Evolutionary conservation across 2,888 invertebrate genomes (phyloP).

Genomic region (Agriopis aurantiaria): DNA sequence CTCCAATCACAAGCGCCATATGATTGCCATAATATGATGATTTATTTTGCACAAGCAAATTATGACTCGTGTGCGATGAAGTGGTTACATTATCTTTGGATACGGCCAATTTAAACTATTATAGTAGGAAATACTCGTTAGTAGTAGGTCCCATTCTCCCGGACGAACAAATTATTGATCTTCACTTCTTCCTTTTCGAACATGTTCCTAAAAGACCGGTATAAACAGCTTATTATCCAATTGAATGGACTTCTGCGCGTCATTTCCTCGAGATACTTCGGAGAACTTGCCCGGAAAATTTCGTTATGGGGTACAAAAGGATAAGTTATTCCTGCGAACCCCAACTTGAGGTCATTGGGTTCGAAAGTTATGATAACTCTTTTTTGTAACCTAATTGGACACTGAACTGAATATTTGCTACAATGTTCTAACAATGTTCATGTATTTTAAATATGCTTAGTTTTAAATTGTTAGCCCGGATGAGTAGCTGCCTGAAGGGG

Average conservation of each 20-base stretch:
- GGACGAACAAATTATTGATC: conserved; percentile 7
- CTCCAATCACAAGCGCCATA: no score
- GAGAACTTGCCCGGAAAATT: conserved; percentile 5
- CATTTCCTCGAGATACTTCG: conserved; percentile 13
- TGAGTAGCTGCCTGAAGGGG: no score
- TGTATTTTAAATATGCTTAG: no score
- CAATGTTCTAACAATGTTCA: no score
- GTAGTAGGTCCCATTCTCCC: conserved; percentile 1
- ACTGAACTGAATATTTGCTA: no score
- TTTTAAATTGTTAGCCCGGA: no score
- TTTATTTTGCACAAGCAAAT: no score
- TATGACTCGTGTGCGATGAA: no score
- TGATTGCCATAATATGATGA: no score
- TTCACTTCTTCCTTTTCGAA: conserved; percentile 1
- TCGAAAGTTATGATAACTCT: not conserved
- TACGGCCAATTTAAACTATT: no score
- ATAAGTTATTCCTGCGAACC: not conserved
- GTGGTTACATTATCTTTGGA: no score
- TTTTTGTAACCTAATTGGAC: not conserved
- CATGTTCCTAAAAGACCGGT: conserved; percentile 1
- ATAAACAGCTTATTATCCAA: conserved; percentile 11
- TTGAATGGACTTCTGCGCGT: conserved; percentile 7
- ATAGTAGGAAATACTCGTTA: no score
- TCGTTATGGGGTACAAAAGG: not conserved
- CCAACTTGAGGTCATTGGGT: not conserved